Base-by-base conservation (phyloP, 2,797 vertebrate species). In the Urophycis tenuis region DNA sequence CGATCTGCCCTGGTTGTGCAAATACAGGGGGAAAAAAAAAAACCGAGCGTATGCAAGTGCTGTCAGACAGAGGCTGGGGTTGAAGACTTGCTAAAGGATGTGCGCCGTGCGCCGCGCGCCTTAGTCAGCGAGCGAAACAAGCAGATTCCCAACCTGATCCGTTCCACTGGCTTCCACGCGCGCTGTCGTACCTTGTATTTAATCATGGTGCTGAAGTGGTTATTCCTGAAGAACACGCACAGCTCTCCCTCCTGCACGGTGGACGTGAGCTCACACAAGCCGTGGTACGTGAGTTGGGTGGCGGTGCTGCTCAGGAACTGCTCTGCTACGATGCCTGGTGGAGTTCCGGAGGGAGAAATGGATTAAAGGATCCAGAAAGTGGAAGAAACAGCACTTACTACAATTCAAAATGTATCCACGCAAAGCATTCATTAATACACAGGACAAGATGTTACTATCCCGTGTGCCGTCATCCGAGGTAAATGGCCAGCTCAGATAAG, bases 121-220 rank as follows among this genome's bases (percentile, higher is more conserved):
- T 25, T n/a, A n/a, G n/a, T 22, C 53, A 25, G 5, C 7, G 4
- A n/a, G 49, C 19, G 1, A 22, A 22, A 53, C 49, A 53, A 19
- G 19, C 22, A 1, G 0, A 60, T 14, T 67, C 60, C 60, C 4
- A 12, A 64, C n/a, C 60, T 30, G 2, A 29, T 29, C 60, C 3
- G n/a, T 3, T 14, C 14, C 60, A 29, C 12, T 29, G 60, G 9
- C 9, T 25, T 60, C 53, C 22, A n/a, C 53, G 49, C 22, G 15
- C 9, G n/a, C 53, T 5, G 53, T 9, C 0, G 82, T 92, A 99
- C 98, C 96, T 99, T 97, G 89, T 95, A 95, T 91, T 98, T 99
- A 91, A 96, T 98, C 97, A 99, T 99, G 91, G 98, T 99, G 93
- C 97, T 99, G 89, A 99, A 99, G 93, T 99, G 98, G 93, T 99